A percentile compares a stretch with the other conserved stretches of the same genome.
These are phyloP conservation scores for Tyrannus savana DNA, from an alignment of 2,113 vertebrate genomes.

Conservation along the genomic window DNA sequence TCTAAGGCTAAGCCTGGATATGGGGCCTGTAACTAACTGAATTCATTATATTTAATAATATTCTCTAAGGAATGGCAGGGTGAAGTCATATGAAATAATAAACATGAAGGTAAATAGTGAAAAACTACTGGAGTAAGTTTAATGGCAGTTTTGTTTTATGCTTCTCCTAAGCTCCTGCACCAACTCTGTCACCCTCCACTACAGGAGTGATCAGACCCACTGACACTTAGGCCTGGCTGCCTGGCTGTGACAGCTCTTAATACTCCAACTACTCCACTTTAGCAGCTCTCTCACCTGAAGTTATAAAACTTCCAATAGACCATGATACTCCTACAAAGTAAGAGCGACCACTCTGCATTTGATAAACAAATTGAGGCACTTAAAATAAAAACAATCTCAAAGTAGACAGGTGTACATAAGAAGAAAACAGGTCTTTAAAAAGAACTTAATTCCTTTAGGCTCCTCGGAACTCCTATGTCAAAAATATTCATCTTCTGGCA, in stretches of 20 bases:
- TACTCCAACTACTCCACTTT: background rate
- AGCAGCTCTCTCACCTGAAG: background rate
- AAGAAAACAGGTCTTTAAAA: background rate
- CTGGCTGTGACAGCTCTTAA: background rate
- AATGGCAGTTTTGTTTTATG: conserved; percentile 50
- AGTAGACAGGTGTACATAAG: background rate
- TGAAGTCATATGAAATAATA: conserved; percentile 71
- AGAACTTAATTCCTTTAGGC: background rate
- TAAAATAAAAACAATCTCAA: background rate
- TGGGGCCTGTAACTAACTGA: conserved; percentile 70
- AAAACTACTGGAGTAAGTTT: conserved; percentile 61
- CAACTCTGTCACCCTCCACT: background rate
- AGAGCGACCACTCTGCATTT: background rate
- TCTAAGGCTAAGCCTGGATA: conserved; percentile 69
- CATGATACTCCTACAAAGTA: background rate
- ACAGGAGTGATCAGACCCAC: background rate
- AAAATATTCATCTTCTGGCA: conserved; percentile 25
- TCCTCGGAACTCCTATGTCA: conserved; percentile 1
- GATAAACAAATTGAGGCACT: background rate
- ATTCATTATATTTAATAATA: conserved; percentile 78
- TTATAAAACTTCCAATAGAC: background rate
- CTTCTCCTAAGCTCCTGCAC: conserved; percentile 9
- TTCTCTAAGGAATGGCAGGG: conserved; percentile 65
- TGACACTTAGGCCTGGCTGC: background rate
- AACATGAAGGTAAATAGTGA: conserved; percentile 72